phyloP scores from a whole-genome alignment of 2,888 invertebrate species.

The Tiliacea citrago region DNA sequence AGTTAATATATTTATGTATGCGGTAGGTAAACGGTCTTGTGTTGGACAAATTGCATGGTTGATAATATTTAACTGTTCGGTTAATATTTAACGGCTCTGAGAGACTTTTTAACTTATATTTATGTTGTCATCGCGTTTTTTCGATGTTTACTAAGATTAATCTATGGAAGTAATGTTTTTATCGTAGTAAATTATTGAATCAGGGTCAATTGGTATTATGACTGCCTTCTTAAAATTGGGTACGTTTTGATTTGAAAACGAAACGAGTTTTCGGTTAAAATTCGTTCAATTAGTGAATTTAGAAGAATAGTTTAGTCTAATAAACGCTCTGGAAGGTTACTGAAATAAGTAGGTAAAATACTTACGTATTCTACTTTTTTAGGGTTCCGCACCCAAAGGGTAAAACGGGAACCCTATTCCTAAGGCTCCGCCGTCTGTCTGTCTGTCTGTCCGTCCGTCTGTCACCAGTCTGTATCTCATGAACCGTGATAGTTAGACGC shows the following conservation, averaged over 20 bases:
- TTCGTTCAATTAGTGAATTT: no score
- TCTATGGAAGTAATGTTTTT: not conserved
- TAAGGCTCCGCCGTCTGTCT: no score
- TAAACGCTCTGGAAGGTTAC: not conserved
- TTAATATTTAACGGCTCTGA: constrained; percentile 30
- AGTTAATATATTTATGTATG: constrained; percentile 46
- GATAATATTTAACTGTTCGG: constrained; percentile 38
- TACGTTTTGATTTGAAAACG: not conserved
- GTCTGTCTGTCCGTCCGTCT: no score
- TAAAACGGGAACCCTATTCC: no score
- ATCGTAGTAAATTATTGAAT: constrained; percentile 5
- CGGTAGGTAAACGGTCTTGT: constrained; percentile 49
- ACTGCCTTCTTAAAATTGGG: not conserved
- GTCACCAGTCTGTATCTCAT: no score
- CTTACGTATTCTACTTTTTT: no score
- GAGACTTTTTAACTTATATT: constrained; percentile 52
- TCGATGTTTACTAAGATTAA: constrained; percentile 15
- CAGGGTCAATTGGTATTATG: constrained; percentile 26
- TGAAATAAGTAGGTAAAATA: no score
- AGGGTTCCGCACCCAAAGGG: no score
- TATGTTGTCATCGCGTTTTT: constrained; percentile 39
- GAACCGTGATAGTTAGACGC: no score
- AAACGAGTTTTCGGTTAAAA: not conserved
- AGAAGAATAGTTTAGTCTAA: not conserved
- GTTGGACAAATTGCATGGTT: constrained; percentile 45